Evolutionary conservation across 2,888 invertebrate genomes (phyloP), one percentile per base, ranked within the genome.

Genomic region (Choreutis nemorana): DNA sequence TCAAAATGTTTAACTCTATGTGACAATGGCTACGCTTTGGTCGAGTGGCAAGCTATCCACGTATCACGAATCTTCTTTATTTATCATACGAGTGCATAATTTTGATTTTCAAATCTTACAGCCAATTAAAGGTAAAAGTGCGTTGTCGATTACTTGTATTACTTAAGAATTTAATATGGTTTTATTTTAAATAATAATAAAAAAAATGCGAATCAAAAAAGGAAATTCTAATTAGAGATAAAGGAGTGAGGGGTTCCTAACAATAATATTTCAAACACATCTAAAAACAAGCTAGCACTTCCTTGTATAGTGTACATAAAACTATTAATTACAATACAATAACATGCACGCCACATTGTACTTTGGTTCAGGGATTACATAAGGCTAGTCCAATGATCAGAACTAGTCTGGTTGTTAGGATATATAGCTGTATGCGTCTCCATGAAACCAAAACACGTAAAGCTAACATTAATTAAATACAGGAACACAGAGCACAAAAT

Each of bases 381-480:
- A n/a, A n/a, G n/a, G n/a, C n/a, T n/a, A n/a, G n/a, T n/a, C n/a
- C n/a, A n/a, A n/a, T n/a, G n/a, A n/a, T n/a, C n/a, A n/a, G n/a
- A n/a, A n/a, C n/a, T n/a, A n/a, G n/a, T n/a, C n/a, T n/a, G n/a
- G n/a, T n/a, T n/a, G n/a, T n/a, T n/a, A n/a, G n/a, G n/a, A n/a
- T n/a, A n/a, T n/a, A n/a, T 44, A 41, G 50, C 56, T 52, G 54
- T 35, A 34, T 45, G 45, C 44, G 54, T 54, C 54, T 53, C 56
- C 70, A 73, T 75, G 70, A 75, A 77, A 75, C 77, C 77, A 78
- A 57, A 71, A 72, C 75, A 68, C 75, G 77, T 71, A 64, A 61
- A 73, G 73, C 73, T 71, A 64, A 75, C 73, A 77, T 75, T 72
- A 67, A 23, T 57, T 61, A 14, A 26, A 62, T 73, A 77, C 68